Percentiles rank a stretch among this genome's conserved stretches.
Evolutionary conservation across 2,888 invertebrate species (phyloP).

Genomic region (Trichogramma evanescens): DNA sequence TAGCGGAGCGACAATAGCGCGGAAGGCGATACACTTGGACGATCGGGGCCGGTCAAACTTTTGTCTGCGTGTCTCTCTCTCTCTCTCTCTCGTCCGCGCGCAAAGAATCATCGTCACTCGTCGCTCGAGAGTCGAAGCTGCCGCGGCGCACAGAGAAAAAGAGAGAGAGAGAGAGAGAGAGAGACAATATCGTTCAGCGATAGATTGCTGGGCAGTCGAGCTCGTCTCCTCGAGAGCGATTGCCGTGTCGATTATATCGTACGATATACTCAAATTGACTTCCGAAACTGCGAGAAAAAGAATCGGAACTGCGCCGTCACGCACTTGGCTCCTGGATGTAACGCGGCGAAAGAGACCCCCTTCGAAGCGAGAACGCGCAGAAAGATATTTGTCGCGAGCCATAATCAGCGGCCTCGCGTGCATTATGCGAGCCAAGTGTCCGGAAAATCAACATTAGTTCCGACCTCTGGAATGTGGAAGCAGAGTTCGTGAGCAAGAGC

Average conservation of each 20-base stretch:
- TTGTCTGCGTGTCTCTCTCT: constrained; percentile 8
- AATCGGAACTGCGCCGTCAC: constrained; percentile 31
- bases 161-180: not conserved
- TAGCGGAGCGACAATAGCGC: constrained; percentile 42
- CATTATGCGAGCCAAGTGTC: not conserved
- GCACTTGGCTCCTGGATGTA: constrained; percentile 22
- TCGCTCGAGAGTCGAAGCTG: too few species aligned
- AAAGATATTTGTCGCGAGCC: constrained; percentile 18
- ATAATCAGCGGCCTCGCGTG: not conserved
- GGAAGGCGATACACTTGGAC: constrained; percentile 48
- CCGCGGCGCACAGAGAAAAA: not conserved
- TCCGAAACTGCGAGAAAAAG: constrained; percentile 1
- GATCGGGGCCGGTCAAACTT: constrained; percentile 28
- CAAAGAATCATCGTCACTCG: too few species aligned
- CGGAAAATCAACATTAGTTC: constrained; percentile 17
- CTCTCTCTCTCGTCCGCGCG: too few species aligned
- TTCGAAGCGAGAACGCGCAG: not conserved
- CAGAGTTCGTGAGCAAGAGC: too few species aligned
- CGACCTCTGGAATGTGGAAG: constrained; percentile 9
- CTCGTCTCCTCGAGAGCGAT: constrained; percentile 41
- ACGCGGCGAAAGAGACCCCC: not conserved
- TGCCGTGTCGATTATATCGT: constrained; percentile 17
- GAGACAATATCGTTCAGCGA: too few species aligned
- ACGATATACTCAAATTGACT: not conserved
- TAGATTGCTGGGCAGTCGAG: constrained; percentile 42